Evolutionary conservation across 2,888 invertebrate species (phyloP).

Genomic region (Tiliacea aurago): DNA sequence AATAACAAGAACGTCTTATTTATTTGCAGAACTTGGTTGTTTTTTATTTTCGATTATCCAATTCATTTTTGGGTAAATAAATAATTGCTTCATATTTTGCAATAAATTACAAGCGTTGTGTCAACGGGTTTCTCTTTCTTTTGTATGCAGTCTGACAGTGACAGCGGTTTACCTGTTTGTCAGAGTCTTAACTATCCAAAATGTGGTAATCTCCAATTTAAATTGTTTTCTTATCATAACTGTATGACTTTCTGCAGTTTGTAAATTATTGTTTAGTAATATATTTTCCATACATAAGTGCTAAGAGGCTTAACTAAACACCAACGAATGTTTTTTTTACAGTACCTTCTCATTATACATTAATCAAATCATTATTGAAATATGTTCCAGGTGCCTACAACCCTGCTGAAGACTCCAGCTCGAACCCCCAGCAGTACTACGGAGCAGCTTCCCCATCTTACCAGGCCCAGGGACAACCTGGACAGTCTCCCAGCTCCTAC

Average conservation of each 20-base stretch:
- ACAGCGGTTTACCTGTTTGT: no score
- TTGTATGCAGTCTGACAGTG: no score
- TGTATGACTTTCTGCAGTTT: neutral
- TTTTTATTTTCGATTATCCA: no score
- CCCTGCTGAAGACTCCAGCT: conserved; percentile 79
- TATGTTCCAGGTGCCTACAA: conserved; percentile 83
- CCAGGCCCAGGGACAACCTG: conserved; percentile 52
- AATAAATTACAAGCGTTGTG: no score
- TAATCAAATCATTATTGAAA: neutral
- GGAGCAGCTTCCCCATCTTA: conserved; percentile 49
- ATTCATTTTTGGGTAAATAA: no score
- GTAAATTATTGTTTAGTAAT: neutral
- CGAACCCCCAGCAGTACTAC: conserved; percentile 68
- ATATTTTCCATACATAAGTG: neutral
- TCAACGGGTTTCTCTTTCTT: no score
- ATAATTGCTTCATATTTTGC: no score
- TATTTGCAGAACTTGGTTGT: no score
- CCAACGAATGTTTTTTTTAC: neutral
- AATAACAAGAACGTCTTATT: no score
- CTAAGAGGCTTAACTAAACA: neutral
- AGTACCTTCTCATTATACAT: neutral
- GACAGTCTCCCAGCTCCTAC: conserved; percentile 30
- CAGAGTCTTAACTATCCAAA: no score
- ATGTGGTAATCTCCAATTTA: neutral
- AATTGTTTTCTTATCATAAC: neutral